A percentile compares a stretch with the other conserved stretches of the same genome.
Conservation (phyloP, 1,140 invertebrate species). For the Lasaia peninsularis region DNA sequence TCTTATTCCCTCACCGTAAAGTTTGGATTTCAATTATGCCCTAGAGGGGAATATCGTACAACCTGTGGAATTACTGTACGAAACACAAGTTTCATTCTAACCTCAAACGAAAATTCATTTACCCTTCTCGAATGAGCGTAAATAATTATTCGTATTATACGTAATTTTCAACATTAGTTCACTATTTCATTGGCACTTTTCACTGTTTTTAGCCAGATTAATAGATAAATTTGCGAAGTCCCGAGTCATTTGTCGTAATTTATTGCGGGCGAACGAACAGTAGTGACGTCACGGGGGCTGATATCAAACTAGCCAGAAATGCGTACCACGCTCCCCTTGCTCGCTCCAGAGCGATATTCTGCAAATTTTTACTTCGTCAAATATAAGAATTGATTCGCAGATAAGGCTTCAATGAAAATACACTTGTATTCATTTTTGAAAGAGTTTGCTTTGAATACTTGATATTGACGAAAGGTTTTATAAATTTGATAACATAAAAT, state of each 20-base stretch:
- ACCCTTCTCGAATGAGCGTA: neutral
- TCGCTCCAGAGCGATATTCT: conserved; percentile 57
- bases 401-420: too few relatives aligned
- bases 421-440: too few relatives aligned
- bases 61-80: conserved; percentile 44
- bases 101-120: neutral
- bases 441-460: too few relatives aligned
- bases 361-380: conserved; percentile 36
- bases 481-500: too few relatives aligned
- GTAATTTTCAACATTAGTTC: neutral
- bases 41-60: conserved; percentile 29
- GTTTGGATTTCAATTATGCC: conserved; percentile 50
- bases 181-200: neutral
- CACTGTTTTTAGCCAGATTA: conserved; percentile 1
- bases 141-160: neutral
- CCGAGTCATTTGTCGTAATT: conserved; percentile 36
- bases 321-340: conserved; percentile 67
- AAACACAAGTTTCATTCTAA: conserved; percentile 22
- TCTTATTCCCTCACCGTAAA: conserved; percentile 46
- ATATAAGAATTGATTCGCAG: conserved; percentile 7
- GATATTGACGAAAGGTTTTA: too few relatives aligned
- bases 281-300: conserved; percentile 68
- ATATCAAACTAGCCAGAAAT: conserved; percentile 73
- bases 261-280: conserved; percentile 38
- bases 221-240: neutral